Evolutionary conservation across 2,113 vertebrate species (phyloP).

Genomic region (Nothoprocta pentlandii): DNA sequence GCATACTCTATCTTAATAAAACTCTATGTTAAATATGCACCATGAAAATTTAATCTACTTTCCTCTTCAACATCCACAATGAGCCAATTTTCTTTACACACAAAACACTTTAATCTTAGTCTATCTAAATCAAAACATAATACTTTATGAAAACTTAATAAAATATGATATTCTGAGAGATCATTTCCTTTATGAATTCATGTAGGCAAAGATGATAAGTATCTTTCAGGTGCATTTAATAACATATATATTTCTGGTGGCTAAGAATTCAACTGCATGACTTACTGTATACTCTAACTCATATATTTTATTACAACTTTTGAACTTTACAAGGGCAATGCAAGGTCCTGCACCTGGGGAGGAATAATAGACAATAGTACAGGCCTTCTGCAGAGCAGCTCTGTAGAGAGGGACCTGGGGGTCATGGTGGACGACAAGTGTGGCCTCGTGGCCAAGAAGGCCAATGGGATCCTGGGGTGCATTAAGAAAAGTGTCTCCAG

Average conservation of each 20-base stretch:
- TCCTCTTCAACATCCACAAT: background rate
- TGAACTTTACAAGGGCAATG: background rate
- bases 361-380: too few relatives aligned
- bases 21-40: background rate
- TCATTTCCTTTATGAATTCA: fast-evolving
- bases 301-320: background rate
- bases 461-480: too few relatives aligned
- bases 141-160: background rate
- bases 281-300: background rate
- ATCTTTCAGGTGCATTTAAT: background rate
- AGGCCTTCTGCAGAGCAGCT: too few relatives aligned
- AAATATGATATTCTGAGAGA: fast-evolving
- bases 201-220: background rate
- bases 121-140: fast-evolving
- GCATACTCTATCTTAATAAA: background rate
- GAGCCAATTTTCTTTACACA: background rate
- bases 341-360: too few relatives aligned
- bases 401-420: too few relatives aligned
- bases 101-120: background rate
- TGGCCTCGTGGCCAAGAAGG: too few relatives aligned
- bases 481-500: too few relatives aligned
- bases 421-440: too few relatives aligned
- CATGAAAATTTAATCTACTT: background rate
- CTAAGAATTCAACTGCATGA: background rate
- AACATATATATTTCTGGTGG: background rate